A percentile compares a stretch with the other conserved stretches of the same genome.
These are phyloP conservation scores for Megastigmus dorsalis DNA, from an alignment of 2,888 invertebrate species.

Conservation along the genomic window DNA sequence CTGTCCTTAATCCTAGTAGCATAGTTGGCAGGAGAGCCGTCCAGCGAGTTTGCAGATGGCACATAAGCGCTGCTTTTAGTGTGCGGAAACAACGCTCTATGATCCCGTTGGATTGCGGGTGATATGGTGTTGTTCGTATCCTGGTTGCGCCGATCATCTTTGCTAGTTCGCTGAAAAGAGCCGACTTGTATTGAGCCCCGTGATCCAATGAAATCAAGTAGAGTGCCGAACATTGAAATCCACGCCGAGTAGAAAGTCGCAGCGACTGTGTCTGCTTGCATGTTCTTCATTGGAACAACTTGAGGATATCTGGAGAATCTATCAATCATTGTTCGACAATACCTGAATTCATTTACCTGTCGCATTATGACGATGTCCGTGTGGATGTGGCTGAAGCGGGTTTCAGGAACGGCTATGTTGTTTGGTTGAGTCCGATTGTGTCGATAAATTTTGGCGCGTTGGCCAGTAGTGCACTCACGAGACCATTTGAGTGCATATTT, in stretches of 20 bases:
- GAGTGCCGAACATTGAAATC: constrained; percentile 64
- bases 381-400: too few relatives aligned
- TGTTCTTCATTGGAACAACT: too few relatives aligned
- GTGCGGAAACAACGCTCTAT: constrained; percentile 53
- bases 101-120: constrained; percentile 60
- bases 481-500: too few relatives aligned
- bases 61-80: constrained; percentile 50
- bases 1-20: not conserved
- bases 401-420: too few relatives aligned
- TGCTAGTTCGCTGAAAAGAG: constrained; percentile 55
- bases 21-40: not conserved
- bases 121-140: constrained; percentile 58
- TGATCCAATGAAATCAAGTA: constrained; percentile 62
- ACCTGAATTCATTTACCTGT: too few relatives aligned
- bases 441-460: too few relatives aligned
- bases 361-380: too few relatives aligned
- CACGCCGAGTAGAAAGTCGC: constrained; percentile 58
- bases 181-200: constrained; percentile 60
- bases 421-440: too few relatives aligned
- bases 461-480: too few relatives aligned
- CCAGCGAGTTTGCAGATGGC: constrained; percentile 1
- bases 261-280: too few relatives aligned
- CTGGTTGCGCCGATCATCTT: constrained; percentile 50
- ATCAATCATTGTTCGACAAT: too few relatives aligned
- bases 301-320: too few relatives aligned